Percentiles rank a stretch among this genome's conserved stretches.
Conservation (phyloP, 2,113 vertebrate genomes). For the Raja brachyura region DNA sequence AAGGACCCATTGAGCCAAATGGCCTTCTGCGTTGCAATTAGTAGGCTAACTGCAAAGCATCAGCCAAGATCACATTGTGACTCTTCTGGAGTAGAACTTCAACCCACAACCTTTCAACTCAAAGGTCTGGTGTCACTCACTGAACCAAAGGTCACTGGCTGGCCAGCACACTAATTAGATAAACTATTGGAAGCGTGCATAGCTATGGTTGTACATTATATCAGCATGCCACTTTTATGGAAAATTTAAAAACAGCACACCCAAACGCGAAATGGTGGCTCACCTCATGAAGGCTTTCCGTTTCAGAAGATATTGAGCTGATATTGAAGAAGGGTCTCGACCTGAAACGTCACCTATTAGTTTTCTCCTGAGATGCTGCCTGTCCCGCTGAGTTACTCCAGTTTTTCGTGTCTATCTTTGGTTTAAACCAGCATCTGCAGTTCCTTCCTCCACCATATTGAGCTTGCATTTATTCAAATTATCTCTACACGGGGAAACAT, state of each 20-base stretch:
- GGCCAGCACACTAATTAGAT: background rate
- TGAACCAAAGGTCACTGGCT: background rate
- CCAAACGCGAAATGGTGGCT: background rate
- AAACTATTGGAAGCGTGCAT: background rate
- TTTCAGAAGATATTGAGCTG: background rate
- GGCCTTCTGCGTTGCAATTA: too few species aligned
- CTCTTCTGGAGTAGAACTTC: background rate
- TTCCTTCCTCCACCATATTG: too few species aligned
- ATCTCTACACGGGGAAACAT: background rate
- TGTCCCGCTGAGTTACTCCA: too few species aligned
- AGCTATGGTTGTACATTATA: background rate
- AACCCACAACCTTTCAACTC: background rate
- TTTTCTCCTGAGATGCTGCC: too few species aligned
- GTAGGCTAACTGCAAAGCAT: too few species aligned
- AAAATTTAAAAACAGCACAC: background rate
- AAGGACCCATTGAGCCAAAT: too few species aligned
- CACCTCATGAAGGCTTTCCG: background rate
- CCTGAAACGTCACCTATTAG: too few species aligned
- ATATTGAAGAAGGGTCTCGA: too few species aligned
- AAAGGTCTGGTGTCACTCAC: background rate
- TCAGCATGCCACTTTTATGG: background rate
- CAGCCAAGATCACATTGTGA: too few species aligned
- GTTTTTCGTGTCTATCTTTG: too few species aligned
- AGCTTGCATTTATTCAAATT: background rate
- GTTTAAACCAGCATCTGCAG: too few species aligned